phyloP scores from a whole-genome alignment of 2,113 vertebrate species.

The Amphiprion percula region DNA sequence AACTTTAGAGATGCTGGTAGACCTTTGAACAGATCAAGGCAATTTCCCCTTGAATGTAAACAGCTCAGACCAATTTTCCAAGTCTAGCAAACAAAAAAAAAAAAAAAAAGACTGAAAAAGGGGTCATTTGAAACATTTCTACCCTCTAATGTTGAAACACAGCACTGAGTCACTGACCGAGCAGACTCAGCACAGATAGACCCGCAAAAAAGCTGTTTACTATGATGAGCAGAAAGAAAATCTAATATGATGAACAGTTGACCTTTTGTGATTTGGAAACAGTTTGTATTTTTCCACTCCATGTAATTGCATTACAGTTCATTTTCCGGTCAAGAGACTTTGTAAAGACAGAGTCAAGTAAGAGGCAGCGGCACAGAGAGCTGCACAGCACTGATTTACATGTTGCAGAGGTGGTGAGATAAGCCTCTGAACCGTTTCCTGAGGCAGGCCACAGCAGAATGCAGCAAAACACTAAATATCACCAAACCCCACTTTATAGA shows the following conservation, averaged over 20 bases:
- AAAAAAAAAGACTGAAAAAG: background rate
- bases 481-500: constrained; percentile 11
- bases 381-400: constrained; percentile 62
- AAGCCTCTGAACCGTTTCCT: constrained; percentile 53
- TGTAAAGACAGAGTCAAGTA: constrained; percentile 52
- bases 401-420: constrained; percentile 64
- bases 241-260: constrained; percentile 55
- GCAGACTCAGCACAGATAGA: background rate
- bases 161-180: background rate
- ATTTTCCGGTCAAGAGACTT: constrained; percentile 72
- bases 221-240: constrained; percentile 50
- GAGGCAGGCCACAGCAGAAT: constrained; percentile 47
- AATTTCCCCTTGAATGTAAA: background rate
- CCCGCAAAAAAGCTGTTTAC: constrained; percentile 26
- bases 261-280: constrained; percentile 68
- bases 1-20: background rate
- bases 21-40: background rate
- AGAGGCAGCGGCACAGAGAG: constrained; percentile 51
- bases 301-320: constrained; percentile 73
- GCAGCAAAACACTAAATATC: constrained; percentile 62
- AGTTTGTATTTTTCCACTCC: constrained; percentile 70
- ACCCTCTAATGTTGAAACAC: background rate
- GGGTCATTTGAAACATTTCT: constrained; percentile 7
- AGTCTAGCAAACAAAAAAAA: background rate
- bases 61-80: too few relatives aligned